Conservation (phyloP, 2,113 vertebrate genomes). For the Hiodon alosoides region DNA sequence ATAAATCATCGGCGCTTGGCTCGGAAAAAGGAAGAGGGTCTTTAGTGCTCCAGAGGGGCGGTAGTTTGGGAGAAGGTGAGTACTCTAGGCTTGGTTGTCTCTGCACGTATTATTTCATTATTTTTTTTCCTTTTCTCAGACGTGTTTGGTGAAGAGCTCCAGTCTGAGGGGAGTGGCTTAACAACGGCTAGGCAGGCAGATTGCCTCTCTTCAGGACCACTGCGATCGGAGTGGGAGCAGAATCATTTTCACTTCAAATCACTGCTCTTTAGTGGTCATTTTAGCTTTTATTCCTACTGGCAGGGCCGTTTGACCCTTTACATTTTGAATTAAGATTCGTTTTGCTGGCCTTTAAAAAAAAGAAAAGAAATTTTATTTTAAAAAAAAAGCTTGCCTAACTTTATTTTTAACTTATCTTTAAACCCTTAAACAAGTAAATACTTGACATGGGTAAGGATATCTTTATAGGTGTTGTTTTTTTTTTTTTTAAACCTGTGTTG, state of each 20-base stretch:
- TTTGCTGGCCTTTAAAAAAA: too few relatives aligned
- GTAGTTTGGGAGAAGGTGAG: constrained; percentile 28
- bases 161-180: constrained; percentile 35
- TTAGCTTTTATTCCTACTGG: too few relatives aligned
- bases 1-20: constrained; percentile 72
- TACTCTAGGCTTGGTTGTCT: constrained; percentile 6
- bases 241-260: neutral
- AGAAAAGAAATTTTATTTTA: too few relatives aligned
- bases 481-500: too few relatives aligned
- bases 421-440: too few relatives aligned
- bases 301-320: too few relatives aligned
- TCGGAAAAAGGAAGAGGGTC: constrained; percentile 58
- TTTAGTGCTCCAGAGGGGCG: constrained; percentile 27
- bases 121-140: constrained; percentile 24
- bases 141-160: constrained; percentile 20
- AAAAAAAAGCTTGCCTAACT: too few relatives aligned
- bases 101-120: neutral
- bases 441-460: too few relatives aligned
- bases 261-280: neutral
- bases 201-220: constrained; percentile 26
- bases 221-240: constrained; percentile 9
- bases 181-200: constrained; percentile 32
- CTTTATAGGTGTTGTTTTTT: too few relatives aligned
- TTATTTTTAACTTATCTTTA: too few relatives aligned
- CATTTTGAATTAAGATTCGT: too few relatives aligned